Base-by-base conservation (phyloP, 2,113 vertebrate genomes). In the Dascyllus trimaculatus region DNA sequence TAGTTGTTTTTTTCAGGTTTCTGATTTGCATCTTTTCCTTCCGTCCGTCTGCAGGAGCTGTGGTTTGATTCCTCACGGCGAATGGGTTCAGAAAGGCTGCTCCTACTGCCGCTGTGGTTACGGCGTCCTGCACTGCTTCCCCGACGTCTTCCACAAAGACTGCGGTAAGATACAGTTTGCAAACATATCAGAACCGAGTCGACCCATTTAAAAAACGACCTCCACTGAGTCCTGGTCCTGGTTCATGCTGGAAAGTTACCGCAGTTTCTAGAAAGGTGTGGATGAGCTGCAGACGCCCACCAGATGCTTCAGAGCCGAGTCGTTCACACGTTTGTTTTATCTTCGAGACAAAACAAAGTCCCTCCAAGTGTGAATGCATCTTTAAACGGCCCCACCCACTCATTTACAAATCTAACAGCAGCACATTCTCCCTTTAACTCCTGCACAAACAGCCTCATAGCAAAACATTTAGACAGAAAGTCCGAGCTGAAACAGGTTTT, bases 11-110 rank as follows among this genome's bases (percentile, higher is more conserved):
- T 13, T 21, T 4, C n/a, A 24, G 2, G 54, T 26, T 60, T 68
- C 0, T 57, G 17, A 60, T 19, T 38, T 25, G 2, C 0, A 4
- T 29, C 3, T 19, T 2, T 13, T 25, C 13, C 1, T 9, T 18
- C 40, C 18, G 1, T 73, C 11, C 73, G 5, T 70, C 9, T 11
- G 1, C 9, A 95, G 92, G 78, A 87, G 66, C 14, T 95, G 94
- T 40, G 94, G 89, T 0, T 15, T 4, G 0, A 82, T 93, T 48
- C 93, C 82, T 21, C 91, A 94, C 0, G 85, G 86, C 0, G 88
- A 94, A 15, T 94, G 91, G 93, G 93, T 92, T 5, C 91, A 91
- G 53, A 91, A 92, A 6, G 82, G 88, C 24, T 95, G 91, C 22
- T 91, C 91, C 0, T 91, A 95, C 69, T 95, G 91, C 9, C 89